Evolutionary conservation across 2,888 invertebrate species (phyloP).

Genomic region (Tinea semifulvella): DNA sequence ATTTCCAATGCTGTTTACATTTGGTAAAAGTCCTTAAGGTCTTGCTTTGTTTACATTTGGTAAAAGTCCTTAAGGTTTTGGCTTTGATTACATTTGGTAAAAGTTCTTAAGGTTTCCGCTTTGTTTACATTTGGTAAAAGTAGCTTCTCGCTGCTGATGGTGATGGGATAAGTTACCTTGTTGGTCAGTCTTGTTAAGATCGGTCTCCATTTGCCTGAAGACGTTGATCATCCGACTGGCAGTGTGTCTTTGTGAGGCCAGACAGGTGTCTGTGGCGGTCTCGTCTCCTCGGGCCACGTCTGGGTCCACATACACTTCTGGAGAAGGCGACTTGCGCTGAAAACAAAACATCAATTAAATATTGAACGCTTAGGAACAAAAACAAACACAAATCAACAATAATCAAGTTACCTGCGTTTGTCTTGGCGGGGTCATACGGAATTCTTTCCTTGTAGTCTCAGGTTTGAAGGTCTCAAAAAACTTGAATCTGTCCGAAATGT

Average conservation of each 20-base stretch:
- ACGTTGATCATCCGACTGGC: constrained; percentile 88
- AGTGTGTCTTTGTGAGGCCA: constrained; percentile 71
- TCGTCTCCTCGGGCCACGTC: constrained; percentile 73
- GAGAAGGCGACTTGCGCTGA: constrained; percentile 71
- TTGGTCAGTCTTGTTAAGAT: constrained; percentile 58
- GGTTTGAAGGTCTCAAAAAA: constrained; percentile 91
- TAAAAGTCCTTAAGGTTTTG: too few relatives aligned
- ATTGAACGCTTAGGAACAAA: background rate
- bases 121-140: too few relatives aligned
- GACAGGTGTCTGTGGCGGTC: constrained; percentile 51
- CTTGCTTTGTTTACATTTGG: too few relatives aligned
- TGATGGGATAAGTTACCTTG: constrained; percentile 31
- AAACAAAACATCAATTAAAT: background rate
- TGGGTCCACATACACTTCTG: constrained; percentile 78
- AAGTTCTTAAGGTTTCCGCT: too few relatives aligned
- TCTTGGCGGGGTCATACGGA: constrained; percentile 89
- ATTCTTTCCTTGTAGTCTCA: constrained; percentile 74
- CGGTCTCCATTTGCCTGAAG: constrained; percentile 89
- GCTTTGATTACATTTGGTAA: too few relatives aligned
- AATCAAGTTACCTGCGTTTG: constrained; percentile 64
- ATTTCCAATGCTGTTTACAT: too few relatives aligned
- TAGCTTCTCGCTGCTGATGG: too few relatives aligned
- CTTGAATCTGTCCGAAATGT: constrained; percentile 86
- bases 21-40: too few relatives aligned
- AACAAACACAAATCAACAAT: background rate